Evolutionary conservation across 2,888 invertebrate genomes (phyloP).

Genomic region (Yponomeuta malinellus): DNA sequence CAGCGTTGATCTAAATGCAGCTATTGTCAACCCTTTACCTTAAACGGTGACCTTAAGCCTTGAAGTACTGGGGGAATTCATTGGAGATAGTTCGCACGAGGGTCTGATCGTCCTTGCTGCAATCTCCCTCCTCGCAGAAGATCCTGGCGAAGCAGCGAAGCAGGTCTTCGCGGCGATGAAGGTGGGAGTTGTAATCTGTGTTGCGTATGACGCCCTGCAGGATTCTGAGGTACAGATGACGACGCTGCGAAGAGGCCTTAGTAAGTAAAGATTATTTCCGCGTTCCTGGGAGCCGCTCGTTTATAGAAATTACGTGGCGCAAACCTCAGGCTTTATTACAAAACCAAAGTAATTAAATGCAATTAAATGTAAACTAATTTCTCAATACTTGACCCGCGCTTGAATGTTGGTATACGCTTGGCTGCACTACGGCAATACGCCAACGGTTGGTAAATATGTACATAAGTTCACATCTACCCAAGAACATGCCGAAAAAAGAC

Average conservation of each 20-base stretch:
- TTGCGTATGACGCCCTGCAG: constrained; percentile 88
- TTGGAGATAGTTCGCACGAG: constrained; percentile 88
- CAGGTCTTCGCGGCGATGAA: constrained; percentile 87
- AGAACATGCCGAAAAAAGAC: too few relatives aligned
- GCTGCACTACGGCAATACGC: too few relatives aligned
- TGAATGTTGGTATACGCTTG: too few relatives aligned
- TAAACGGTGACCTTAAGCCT: constrained; percentile 59
- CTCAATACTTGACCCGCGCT: too few relatives aligned
- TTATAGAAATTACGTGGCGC: too few relatives aligned
- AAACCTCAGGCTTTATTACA: too few relatives aligned
- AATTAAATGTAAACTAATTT: too few relatives aligned
- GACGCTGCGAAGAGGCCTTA: constrained; percentile 67
- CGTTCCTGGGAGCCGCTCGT: too few relatives aligned
- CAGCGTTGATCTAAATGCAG: too few relatives aligned
- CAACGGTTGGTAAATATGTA: too few relatives aligned
- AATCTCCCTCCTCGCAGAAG: constrained; percentile 87
- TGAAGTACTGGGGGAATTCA: constrained; percentile 88
- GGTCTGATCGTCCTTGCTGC: constrained; percentile 84
- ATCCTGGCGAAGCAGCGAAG: constrained; percentile 90
- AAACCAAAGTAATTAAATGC: too few relatives aligned
- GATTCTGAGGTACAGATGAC: constrained; percentile 86
- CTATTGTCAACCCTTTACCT: not conserved
- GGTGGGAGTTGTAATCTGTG: constrained; percentile 86
- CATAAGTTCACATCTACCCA: too few relatives aligned
- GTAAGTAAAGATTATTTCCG: not conserved